Evolutionary conservation across 2,888 invertebrate genomes (phyloP), one percentile per base, ranked within the genome.

Genomic region (Nymphalis c-album): DNA sequence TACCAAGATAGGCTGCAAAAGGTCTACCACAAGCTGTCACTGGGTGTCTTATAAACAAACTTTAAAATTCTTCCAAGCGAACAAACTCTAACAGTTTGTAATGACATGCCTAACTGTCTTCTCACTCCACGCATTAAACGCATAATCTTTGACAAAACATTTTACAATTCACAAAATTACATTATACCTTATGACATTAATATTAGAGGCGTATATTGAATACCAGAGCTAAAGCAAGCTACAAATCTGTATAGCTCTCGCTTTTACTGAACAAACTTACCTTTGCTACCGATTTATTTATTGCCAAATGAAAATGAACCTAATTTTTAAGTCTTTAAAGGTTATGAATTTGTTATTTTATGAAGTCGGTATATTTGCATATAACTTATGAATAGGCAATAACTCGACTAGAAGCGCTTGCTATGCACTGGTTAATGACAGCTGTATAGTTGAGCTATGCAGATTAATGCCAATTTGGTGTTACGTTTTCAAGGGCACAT

Each of bases 381-480:
- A 62, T 63, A 60, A 73, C 73, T 76, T 80, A 80, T 87, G 86
- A 86, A 86, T 87, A 87, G 83, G 85, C 85, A 85, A 85, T 87
- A 85, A 82, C 79, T 85, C 82, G 84, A 81, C 85, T 80, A 78
- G 78, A 85, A 84, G 83, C 85, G 83, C 40, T 40, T 57, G 62
- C 67, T 57, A 78, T 83, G 83, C 83, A 84, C 85, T 79, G 80
- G 79, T 84, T 86, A 86, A 86, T 86, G 85, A 84, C 84, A 83
- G 83, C 77, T 85, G 82, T 83, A 83, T 81, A 77, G 83, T 78
- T 78, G 79, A 84, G 84, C 82, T 85, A 85, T 85, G 85, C 77
- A 85, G 83, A 87, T 87, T 81, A 81, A 83, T 81, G 81, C 81
- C 85, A 84, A 84, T 86, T 86, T 82, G 78, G 81, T 77, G 77